These are phyloP conservation scores for Gastracanthus pulcherrimus DNA, from an alignment of 2,888 invertebrate genomes.

Conservation along the genomic window DNA sequence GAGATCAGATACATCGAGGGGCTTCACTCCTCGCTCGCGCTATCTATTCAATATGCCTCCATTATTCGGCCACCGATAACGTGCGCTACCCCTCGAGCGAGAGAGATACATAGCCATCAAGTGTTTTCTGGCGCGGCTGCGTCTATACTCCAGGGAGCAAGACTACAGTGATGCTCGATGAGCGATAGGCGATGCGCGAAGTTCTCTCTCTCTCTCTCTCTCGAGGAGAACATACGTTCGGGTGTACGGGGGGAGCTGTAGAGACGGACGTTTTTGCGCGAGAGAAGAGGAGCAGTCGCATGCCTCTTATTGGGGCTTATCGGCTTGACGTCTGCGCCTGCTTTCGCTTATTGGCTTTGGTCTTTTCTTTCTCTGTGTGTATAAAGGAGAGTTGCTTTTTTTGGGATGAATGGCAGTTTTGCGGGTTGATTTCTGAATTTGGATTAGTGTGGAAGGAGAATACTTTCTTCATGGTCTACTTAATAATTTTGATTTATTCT, in stretches of 20 bases:
- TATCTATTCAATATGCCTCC: conserved; percentile 56
- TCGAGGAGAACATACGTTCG: too few species aligned
- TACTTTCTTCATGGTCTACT: too few species aligned
- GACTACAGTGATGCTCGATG: conserved; percentile 23
- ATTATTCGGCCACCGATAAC: conserved; percentile 50
- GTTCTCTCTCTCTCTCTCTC: too few species aligned
- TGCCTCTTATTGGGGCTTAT: conserved; percentile 2
- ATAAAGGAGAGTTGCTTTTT: not conserved
- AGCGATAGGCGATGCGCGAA: conserved; percentile 27
- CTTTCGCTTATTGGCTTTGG: not conserved
- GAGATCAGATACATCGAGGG: conserved; percentile 40
- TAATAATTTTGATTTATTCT: too few species aligned
- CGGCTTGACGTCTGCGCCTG: conserved; percentile 13
- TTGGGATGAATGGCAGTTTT: not conserved
- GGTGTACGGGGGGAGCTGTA: not conserved
- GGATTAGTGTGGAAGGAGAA: not conserved
- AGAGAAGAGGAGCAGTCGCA: not conserved
- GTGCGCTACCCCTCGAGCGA: not conserved
- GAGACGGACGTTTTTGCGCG: not conserved
- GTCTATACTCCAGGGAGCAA: conserved; percentile 38
- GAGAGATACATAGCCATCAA: not conserved
- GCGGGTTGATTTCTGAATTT: not conserved
- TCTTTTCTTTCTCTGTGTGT: conserved; percentile 4
- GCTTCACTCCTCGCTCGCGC: not conserved
- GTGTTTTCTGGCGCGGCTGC: conserved; percentile 10